Evolutionary conservation across 2,797 vertebrate genomes (phyloP), one percentile per base, ranked within the genome.

Genomic region (Chaenodraco wilsoni): DNA sequence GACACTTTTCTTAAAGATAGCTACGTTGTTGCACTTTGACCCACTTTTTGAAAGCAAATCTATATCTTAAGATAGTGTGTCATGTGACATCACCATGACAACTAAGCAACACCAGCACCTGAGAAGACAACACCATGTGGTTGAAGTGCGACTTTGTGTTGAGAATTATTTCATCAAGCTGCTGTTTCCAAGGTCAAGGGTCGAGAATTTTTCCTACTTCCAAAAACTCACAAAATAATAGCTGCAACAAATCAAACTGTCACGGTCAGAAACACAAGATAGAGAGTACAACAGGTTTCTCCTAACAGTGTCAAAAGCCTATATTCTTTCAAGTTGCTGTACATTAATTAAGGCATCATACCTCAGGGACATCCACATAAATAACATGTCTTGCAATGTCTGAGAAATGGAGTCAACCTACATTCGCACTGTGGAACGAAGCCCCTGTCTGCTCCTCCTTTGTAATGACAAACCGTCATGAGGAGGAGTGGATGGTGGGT

Each of bases 391-490:
- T 55, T 23, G 49, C 46, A 44, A 19, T 62, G 60, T 69, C 43
- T 85, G 82, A 88, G n/a, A 76, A 89, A 89, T 79, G 60, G 63
- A 83, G 59, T 85, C 73, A 87, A 84, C 69, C 80, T 84, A 58
- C 82, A 84, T 85, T 87, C 76, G 74, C 57, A 44, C 69, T 75
- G 63, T 50, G 72, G 66, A 64, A 62, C 6, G 33, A 33, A 75
- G 58, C 68, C 69, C 79, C 54, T 78, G 44, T 54, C 3, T 19
- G 52, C 78, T 69, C 65, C 81, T 70, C 62, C 68, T 84, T 71
- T 82, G 87, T 85, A 81, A 87, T 84, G 89, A 88, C 83, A 87
- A 40, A 79, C 83, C 90, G 87, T 84, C 86, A 84, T 84, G 83
- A 85, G 74, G 70, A 84, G 82, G 81, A 83, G 85, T 69, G 82